Evolutionary conservation across 2,113 vertebrate genomes (phyloP), one percentile per base, ranked within the genome.

Genomic region (Pterocles burchelli): DNA sequence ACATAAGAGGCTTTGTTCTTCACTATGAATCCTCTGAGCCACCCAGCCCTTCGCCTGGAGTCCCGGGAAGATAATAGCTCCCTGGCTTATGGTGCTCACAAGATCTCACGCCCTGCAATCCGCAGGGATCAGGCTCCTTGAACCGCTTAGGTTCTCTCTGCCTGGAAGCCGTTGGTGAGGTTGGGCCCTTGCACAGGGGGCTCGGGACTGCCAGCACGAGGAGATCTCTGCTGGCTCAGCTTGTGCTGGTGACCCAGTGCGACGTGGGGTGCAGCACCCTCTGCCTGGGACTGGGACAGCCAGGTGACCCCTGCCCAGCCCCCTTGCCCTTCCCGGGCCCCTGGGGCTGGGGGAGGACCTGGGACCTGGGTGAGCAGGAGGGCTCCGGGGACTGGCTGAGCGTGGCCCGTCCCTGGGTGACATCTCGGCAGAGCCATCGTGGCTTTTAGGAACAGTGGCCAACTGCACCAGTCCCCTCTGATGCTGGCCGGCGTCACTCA

Each of bases 1-100:
- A 52, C 67, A 7, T 96, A 95, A 95, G 93, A 96, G 85, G 94
- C 94, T 97, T 96, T 96, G 89, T 91, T 92, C 89, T 93, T 85
- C 65, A 34, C 89, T 88, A 61, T 85, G 87, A 89, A 66, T 93
- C 92, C 85, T 85, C 66, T 93, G 87, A 96, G 88, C 95, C 79
- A 90, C 31, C 43, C 48, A 88, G 85, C 66, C 72, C 84, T 83
- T 57, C 0, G 6, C 46, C 52, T 6, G 3, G 78, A 95, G 75
- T 65, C 81, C 17, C 33, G n/a, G 86, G 67, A 93, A 96, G 83
- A 94, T 96, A 96, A 96, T 94, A 93, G 83, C 66, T 93, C 76
- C 65, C 26, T 70, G 92, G 90, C 90, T 94, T 93, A 96, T 31
- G 59, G 52, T 94, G 80, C 81, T 90, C 66, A 82, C 80, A 84